Conservation (phyloP, 2,113 vertebrate genomes). For the Cepphus grylle region DNA sequence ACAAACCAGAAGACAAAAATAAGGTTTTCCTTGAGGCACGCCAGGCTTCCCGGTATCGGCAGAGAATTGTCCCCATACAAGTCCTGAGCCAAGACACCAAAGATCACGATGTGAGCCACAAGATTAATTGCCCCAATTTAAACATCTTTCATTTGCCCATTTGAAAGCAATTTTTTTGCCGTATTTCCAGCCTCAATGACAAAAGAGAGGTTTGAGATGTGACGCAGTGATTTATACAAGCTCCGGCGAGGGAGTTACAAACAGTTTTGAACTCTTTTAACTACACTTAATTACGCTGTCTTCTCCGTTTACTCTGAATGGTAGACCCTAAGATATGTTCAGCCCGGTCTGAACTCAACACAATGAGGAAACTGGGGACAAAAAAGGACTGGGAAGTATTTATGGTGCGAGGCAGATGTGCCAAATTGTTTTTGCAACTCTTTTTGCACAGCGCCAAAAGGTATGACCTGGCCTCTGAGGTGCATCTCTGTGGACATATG, state of each 20-base stretch:
- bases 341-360: background rate
- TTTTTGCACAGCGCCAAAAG: background rate
- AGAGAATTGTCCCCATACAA: background rate
- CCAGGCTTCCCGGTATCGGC: background rate
- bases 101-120: fast-evolving
- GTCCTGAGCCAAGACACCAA: background rate
- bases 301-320: background rate
- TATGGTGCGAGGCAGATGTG: background rate
- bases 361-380: background rate
- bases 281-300: background rate
- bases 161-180: background rate
- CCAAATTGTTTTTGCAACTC: background rate
- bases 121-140: background rate
- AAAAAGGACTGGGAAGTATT: background rate
- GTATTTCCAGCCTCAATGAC: background rate
- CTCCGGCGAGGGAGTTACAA: background rate
- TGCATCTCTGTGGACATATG: fast-evolving
- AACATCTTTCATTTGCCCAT: background rate
- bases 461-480: fast-evolving
- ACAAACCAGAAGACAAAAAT: background rate
- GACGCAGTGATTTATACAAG: background rate
- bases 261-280: background rate
- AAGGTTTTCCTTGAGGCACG: background rate
- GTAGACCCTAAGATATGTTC: background rate
- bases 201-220: background rate